These are phyloP conservation scores for Catharus fuscescens DNA, from an alignment of 2,113 vertebrate genomes.

Conservation along the genomic window DNA sequence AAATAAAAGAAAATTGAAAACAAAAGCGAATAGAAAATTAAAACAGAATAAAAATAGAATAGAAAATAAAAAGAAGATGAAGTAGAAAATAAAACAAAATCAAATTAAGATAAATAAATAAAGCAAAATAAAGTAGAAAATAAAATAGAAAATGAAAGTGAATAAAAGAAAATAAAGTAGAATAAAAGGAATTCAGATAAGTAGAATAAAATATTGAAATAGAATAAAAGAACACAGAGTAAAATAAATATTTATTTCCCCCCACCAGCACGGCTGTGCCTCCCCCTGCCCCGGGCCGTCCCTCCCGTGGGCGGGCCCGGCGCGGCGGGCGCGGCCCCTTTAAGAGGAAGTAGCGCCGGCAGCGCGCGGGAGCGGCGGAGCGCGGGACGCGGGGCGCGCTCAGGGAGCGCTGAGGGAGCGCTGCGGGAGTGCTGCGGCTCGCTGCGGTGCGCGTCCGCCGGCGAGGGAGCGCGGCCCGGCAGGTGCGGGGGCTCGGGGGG, in stretches of 20 bases:
- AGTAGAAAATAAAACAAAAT: not conserved
- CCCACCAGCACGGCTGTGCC: rapidly evolving
- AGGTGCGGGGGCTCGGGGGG: not conserved
- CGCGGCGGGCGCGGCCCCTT: too few relatives aligned
- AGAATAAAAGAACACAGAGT: not conserved
- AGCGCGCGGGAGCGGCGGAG: too few relatives aligned
- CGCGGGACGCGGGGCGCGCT: too few relatives aligned
- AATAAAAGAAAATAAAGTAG: not conserved
- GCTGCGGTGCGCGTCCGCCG: too few relatives aligned
- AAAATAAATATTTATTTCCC: not conserved
- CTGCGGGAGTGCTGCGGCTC: too few relatives aligned
- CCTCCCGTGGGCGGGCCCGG: not conserved
- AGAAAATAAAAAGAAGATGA: not conserved
- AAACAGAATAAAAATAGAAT: not conserved
- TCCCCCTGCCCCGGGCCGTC: not conserved
- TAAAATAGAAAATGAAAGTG: not conserved
- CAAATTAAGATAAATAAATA: not conserved
- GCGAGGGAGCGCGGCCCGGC: too few relatives aligned
- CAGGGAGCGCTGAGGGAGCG: too few relatives aligned
- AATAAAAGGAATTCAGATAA: not conserved
- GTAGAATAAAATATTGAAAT: not conserved
- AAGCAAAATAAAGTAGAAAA: not conserved
- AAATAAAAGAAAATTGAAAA: not conserved
- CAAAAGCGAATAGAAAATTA: not conserved
- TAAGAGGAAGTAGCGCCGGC: too few relatives aligned